Base-by-base conservation (phyloP, 64 coral and sea anemone genomes). In the Acropora tenuis region DNA sequence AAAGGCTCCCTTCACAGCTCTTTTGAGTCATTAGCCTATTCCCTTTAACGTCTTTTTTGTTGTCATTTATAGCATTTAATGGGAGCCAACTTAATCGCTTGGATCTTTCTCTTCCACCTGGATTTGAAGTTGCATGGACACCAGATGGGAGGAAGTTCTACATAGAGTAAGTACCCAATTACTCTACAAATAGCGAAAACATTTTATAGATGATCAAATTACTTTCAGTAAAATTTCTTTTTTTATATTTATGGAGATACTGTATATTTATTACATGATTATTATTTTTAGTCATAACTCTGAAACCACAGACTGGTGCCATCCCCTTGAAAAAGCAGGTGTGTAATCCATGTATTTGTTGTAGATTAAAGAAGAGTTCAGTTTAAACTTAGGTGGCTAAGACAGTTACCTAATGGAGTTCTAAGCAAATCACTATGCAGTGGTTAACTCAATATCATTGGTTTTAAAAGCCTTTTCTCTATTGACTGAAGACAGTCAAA, bases 301-400 rank as follows among this genome's bases (percentile, higher is more conserved):
- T 13, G 80, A 90, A 77, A 96, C 88, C 48, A 99, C 97, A 55
- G 84, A 93, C 78, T 99, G 97, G 97, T 95, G 92, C 18, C 97
- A 99, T 52, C 97, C 97, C 1, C 47, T 99, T 3, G 93, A 99
- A 73, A 99, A 99, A 89, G 94, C 91, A 48, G 94, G 97, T 95
- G 50, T 41, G 79, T 20, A n/a, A 55, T 30, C 30, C 30, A 30
- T 30, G 30, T 30, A 30, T 30, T 30, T 30, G 30, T 30, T 30
- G 30, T 30, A 30, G 30, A 30, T 30, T 30, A 30, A 30, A 30
- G 30, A 30, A 30, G 30, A 30, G 30, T 30, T 30, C 30, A 30
- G 30, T 30, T 30, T 30, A 30, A 30, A 30, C 30, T 30, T 30
- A 30, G 30, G 30, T 30, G 30, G 30, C 30, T 30, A 30, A 30